These are phyloP conservation scores for Puffinus mauretanicus DNA, from an alignment of 2,113 vertebrate genomes.

Conservation along the genomic window DNA sequence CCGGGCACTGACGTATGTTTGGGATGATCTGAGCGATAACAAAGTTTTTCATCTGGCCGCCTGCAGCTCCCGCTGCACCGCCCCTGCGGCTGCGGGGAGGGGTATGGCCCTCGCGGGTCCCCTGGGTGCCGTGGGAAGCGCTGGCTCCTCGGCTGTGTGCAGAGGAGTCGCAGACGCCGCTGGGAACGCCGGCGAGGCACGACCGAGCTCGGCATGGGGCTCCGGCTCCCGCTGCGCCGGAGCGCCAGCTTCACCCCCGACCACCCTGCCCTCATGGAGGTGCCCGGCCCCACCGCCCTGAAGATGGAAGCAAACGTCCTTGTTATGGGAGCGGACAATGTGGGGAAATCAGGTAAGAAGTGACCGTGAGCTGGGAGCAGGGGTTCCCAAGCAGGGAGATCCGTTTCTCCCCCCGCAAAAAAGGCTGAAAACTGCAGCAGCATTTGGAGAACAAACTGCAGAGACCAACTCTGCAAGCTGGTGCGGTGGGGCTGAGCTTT, in stretches of 20 bases:
- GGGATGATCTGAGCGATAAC: not conserved
- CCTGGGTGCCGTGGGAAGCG: slow-evolving; percentile 5
- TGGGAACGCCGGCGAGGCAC: not conserved
- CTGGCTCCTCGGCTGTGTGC: not conserved
- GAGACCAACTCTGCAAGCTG: not conserved
- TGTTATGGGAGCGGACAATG: slow-evolving; percentile 79
- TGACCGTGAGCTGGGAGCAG: accelerated
- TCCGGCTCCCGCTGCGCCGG: slow-evolving; percentile 62
- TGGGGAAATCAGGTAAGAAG: slow-evolving; percentile 83
- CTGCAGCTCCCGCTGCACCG: not conserved
- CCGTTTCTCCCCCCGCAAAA: accelerated
- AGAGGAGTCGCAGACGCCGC: not conserved
- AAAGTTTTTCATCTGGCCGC: not conserved
- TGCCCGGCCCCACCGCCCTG: not conserved
- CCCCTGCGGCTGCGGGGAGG: slow-evolving; percentile 25
- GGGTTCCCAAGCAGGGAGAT: not conserved
- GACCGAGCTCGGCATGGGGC: slow-evolving; percentile 51
- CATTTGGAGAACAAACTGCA: not conserved
- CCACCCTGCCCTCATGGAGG: slow-evolving; percentile 52
- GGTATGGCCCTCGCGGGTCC: not conserved
- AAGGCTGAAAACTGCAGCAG: not conserved
- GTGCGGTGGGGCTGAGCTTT: not conserved
- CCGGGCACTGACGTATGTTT: not conserved
- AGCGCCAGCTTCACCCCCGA: slow-evolving; percentile 70
- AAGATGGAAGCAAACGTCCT: slow-evolving; percentile 81